Evolutionary conservation across 92 coral and sea anemone genomes (phyloP).

Genomic region (Pocillopora grandis): DNA sequence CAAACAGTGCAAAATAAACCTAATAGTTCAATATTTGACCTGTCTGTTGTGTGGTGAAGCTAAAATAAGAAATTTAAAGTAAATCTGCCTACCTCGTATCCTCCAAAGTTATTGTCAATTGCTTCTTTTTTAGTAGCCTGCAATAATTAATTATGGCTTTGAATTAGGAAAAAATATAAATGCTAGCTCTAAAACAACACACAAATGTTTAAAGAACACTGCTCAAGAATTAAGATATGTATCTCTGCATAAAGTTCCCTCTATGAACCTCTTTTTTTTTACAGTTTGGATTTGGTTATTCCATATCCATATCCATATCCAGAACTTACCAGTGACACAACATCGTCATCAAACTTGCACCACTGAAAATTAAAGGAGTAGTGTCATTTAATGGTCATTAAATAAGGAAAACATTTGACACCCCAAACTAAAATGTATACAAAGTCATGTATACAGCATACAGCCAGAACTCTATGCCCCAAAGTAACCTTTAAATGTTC

Average conservation of each 20-base stretch:
- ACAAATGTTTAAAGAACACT: too few species aligned
- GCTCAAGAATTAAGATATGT: too few species aligned
- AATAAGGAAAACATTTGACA: not conserved
- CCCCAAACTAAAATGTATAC: not conserved
- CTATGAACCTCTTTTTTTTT: too few species aligned
- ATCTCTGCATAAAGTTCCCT: too few species aligned
- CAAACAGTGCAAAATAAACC: too few species aligned
- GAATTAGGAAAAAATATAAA: not conserved
- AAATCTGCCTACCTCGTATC: constrained; percentile 76
- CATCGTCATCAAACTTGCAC: constrained; percentile 99
- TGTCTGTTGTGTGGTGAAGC: too few species aligned
- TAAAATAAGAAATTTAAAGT: not conserved
- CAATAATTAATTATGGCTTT: constrained; percentile 2
- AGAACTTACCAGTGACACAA: constrained; percentile 91
- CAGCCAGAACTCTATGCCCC: too few species aligned
- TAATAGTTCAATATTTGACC: too few species aligned
- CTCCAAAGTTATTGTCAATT: constrained; percentile 95
- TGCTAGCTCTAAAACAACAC: not conserved
- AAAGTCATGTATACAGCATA: not conserved
- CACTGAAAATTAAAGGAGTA: constrained; percentile 62
- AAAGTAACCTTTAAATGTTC: too few species aligned
- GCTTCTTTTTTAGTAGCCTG: constrained; percentile 99
- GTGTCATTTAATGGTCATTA: not conserved
- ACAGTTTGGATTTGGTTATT: too few species aligned
- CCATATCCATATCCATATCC: too few species aligned